A percentile compares a stretch with the other conserved stretches of the same genome.
phyloP scores from a whole-genome alignment of 2,888 invertebrate species.

The Podabrus alpinus region DNA sequence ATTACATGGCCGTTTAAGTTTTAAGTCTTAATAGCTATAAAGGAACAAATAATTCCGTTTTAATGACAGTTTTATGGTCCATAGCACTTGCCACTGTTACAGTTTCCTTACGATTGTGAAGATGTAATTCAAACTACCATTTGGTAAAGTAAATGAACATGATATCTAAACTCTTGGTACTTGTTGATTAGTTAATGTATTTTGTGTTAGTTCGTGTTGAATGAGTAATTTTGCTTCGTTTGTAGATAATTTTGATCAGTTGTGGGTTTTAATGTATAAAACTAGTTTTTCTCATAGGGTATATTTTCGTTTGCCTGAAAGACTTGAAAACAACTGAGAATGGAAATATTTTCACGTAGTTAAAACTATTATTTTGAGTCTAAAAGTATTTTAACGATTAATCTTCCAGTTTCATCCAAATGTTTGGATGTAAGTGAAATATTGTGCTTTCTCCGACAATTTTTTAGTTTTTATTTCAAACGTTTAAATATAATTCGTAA shows the following conservation, averaged over 20 bases:
- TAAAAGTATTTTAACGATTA: too few species aligned
- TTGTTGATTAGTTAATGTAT: background rate
- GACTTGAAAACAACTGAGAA: background rate
- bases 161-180: background rate
- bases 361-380: too few species aligned
- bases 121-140: background rate
- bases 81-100: conserved; percentile 30
- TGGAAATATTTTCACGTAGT: background rate
- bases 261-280: background rate
- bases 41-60: conserved; percentile 21
- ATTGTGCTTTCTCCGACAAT: background rate
- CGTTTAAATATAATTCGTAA: too few species aligned
- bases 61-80: conserved; percentile 35
- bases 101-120: conserved; percentile 29
- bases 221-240: background rate
- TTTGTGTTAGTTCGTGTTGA: background rate
- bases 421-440: background rate
- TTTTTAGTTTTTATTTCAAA: background rate
- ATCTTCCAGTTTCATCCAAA: background rate
- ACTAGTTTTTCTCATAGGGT: background rate
- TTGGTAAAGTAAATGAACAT: background rate
- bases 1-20: conserved; percentile 28
- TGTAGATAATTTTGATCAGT: background rate
- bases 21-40: conserved; percentile 29
- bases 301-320: background rate